Percentiles rank a stretch among this genome's conserved stretches.
These are phyloP conservation scores for Drosophila anceps DNA, from an alignment of 2,888 invertebrate species.

Conservation along the genomic window DNA sequence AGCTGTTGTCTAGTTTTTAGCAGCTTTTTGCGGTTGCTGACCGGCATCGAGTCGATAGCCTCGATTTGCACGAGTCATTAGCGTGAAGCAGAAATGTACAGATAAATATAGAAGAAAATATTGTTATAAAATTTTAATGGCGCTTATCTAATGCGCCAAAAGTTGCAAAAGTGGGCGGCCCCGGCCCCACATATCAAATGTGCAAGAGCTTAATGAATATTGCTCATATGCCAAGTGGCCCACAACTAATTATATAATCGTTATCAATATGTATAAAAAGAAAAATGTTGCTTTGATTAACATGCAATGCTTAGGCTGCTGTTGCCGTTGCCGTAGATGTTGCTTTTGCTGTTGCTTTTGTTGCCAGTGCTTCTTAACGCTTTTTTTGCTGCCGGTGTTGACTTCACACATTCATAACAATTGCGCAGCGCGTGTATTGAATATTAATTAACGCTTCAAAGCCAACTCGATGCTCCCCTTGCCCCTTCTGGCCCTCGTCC, in stretches of 20 bases:
- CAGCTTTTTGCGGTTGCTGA: constrained; percentile 52
- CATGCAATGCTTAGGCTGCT: constrained; percentile 55
- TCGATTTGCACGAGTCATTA: constrained; percentile 53
- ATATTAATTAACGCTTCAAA: constrained; percentile 68
- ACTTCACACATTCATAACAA: constrained; percentile 79
- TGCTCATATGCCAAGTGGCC: constrained; percentile 45
- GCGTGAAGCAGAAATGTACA: constrained; percentile 16
- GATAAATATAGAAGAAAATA: constrained; percentile 15
- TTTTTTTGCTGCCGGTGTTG: constrained; percentile 53
- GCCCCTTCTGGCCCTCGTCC: not conserved
- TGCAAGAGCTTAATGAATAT: constrained; percentile 44
- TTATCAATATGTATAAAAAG: constrained; percentile 30
- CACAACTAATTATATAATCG: constrained; percentile 70
- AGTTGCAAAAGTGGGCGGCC: constrained; percentile 19
- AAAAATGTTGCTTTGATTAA: constrained; percentile 51
- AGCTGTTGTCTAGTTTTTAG: constrained; percentile 17
- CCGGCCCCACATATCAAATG: constrained; percentile 5
- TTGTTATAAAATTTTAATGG: constrained; percentile 18
- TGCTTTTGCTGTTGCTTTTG: constrained; percentile 26
- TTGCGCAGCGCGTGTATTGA: constrained; percentile 76
- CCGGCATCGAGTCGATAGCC: constrained; percentile 25
- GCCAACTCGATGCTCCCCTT: not conserved
- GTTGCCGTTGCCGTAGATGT: constrained; percentile 9
- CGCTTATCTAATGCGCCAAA: constrained; percentile 52
- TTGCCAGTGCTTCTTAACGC: constrained; percentile 65